Evolutionary conservation across 2,797 vertebrate genomes (phyloP).

Genomic region (Myotis daubentonii): DNA sequence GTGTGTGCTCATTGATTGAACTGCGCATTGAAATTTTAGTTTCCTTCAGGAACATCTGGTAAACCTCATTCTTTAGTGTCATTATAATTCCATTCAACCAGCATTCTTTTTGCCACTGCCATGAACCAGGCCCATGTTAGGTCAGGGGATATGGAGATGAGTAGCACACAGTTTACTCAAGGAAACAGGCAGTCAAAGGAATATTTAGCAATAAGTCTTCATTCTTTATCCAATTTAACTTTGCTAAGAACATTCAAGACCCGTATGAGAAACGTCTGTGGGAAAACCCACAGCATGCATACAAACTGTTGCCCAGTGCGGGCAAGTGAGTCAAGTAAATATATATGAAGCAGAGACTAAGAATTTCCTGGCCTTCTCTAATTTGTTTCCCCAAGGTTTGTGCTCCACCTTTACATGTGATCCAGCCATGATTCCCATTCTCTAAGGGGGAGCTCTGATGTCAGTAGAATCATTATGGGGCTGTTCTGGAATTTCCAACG

Average conservation of each 20-base stretch:
- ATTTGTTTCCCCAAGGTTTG: slow-evolving; percentile 25
- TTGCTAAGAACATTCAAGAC: not conserved
- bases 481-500: slow-evolving; percentile 34
- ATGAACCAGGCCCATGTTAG: not conserved
- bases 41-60: not conserved
- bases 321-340: not conserved
- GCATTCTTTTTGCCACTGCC: not conserved
- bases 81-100: not conserved
- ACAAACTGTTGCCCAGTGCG: not conserved
- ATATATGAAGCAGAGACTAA: not conserved
- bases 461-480: not conserved
- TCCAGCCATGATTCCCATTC: not conserved
- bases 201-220: not conserved
- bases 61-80: not conserved
- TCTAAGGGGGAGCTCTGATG: not conserved
- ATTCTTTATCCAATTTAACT: slow-evolving; percentile 17
- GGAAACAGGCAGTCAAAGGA: not conserved
- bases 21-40: not conserved
- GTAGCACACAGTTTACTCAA: not conserved
- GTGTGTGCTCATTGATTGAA: not conserved
- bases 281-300: not conserved
- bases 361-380: slow-evolving; percentile 2
- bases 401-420: not conserved
- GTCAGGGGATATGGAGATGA: not conserved
- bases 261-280: not conserved